Base-by-base conservation (phyloP, 2,113 vertebrate genomes). In the Lasiurus cinereus region DNA sequence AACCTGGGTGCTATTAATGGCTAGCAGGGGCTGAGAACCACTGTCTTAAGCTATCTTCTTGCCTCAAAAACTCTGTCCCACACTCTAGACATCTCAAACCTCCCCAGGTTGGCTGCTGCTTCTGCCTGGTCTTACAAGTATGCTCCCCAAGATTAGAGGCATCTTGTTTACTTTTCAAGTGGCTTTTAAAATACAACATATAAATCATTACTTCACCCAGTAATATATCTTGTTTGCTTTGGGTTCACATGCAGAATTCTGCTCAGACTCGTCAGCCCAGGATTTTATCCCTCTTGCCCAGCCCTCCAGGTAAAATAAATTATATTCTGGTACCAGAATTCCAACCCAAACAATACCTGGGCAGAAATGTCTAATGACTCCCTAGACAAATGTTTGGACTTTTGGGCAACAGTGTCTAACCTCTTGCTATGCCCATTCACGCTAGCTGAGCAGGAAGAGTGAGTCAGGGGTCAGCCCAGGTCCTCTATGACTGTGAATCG, bases 291-390 rank as follows among this genome's bases (percentile, higher is more conserved):
- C 29, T 82, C 59, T 77, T 54, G 59, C 6, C 19, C 29, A 46
- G 31, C 29, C 83, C 39, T 87, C 39, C 48, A 74, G 69, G 72
- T 48, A 54, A 85, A 94, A 80, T 22, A 46, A 56, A 80, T 64
- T n/a, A 73, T 70, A 82, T 93, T 95, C 86, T 88, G 24, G n/a
- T 48, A 59, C 33, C 59, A 91, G 88, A 79, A 72, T 74, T 91
- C 70, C 59, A 79, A 78, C 18, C 29, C 77, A 43, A 94, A 56
- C 62, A 72, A 79, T 43, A 88, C 24, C 10, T 14, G 39, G 33
- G 59, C 33, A 93, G 84, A 88, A 54, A 46, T 67, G 69, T 94
- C 93, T 82, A 29, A 39, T 85, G 33, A 86, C 22, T 91, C 29
- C 85, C 16, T 29, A 52, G 50, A 86, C 31, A 93, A 48, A 72